A percentile compares a stretch with the other conserved stretches of the same genome.
Conservation (phyloP, 2,113 vertebrate genomes). For the Triplophysa siluroides region DNA sequence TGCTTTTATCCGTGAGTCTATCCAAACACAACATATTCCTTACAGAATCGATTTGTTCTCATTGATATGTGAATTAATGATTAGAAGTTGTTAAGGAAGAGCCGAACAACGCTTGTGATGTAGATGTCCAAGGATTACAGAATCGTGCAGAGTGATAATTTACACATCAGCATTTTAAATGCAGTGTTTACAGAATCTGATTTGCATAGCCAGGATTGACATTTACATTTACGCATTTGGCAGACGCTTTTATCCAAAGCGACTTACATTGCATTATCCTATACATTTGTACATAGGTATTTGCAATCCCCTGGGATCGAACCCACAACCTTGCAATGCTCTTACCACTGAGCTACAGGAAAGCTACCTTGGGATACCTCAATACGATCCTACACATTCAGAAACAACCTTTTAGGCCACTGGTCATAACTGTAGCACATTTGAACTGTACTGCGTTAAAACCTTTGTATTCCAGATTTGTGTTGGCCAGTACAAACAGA, state of each 20-base stretch:
- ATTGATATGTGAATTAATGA: conserved; percentile 30
- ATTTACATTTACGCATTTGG: too few relatives aligned
- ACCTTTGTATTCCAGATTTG: neutral
- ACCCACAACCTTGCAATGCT: too few relatives aligned
- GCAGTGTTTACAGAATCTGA: neutral
- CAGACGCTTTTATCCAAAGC: too few relatives aligned
- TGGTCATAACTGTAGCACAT: too few relatives aligned
- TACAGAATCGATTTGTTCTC: conserved; percentile 19
- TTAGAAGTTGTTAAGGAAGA: conserved; percentile 31
- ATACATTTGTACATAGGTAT: too few relatives aligned
- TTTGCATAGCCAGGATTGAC: neutral
- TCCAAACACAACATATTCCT: conserved; percentile 20
- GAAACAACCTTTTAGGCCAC: too few relatives aligned
- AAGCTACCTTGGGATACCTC: too few relatives aligned
- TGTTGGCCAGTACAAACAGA: neutral
- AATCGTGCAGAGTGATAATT: neutral
- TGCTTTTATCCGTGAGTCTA: neutral
- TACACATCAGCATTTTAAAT: neutral
- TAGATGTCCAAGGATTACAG: conserved; percentile 8
- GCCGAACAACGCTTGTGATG: neutral
- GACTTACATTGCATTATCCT: too few relatives aligned
- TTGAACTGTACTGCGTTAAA: too few relatives aligned
- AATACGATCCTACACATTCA: neutral
- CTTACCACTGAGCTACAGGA: too few relatives aligned
- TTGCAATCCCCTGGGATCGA: too few relatives aligned